Percentiles rank a stretch among this genome's conserved stretches.
Conservation (phyloP, 2,888 invertebrate species). For the Apotomis betuletana region DNA sequence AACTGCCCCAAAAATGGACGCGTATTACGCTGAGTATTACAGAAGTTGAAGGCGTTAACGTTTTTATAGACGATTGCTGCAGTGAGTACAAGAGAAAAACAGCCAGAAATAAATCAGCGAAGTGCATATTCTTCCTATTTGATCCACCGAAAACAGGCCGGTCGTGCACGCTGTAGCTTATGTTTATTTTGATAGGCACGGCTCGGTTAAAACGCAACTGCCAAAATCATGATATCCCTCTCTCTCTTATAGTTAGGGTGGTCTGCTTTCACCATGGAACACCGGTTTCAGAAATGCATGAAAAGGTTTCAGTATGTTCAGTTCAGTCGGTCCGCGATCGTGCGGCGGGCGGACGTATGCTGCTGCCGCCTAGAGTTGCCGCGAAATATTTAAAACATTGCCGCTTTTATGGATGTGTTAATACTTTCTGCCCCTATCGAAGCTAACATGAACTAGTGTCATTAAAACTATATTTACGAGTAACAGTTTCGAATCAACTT, state of each 20-base stretch:
- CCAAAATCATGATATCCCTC: conserved; percentile 54
- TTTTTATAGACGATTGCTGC: not conserved
- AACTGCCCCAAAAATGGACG: not conserved
- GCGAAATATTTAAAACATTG: conserved; percentile 51
- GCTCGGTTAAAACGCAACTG: conserved; percentile 49
- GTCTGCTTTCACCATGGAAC: conserved; percentile 57
- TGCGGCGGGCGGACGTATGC: conserved; percentile 71
- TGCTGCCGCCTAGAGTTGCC: conserved; percentile 53
- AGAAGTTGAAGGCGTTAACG: not conserved
- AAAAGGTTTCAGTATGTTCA: conserved; percentile 55
- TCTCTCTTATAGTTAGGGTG: conserved; percentile 57
- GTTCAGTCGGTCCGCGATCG: conserved; percentile 75
- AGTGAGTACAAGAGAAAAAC: conserved; percentile 18
- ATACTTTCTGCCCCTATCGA: conserved; percentile 15
- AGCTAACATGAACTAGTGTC: conserved; percentile 13
- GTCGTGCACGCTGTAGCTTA: conserved; percentile 64
- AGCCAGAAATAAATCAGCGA: conserved; percentile 37
- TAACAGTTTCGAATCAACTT: conserved; percentile 2
- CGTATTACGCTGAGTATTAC: not conserved
- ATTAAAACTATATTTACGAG: conserved; percentile 6
- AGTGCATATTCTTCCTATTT: conserved; percentile 42
- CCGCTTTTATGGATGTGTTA: conserved; percentile 45
- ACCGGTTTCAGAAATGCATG: conserved; percentile 57
- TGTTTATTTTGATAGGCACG: conserved; percentile 64
- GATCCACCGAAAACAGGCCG: conserved; percentile 57